Base-by-base conservation (phyloP, 2,113 vertebrate genomes). In the Tyto alba region DNA sequence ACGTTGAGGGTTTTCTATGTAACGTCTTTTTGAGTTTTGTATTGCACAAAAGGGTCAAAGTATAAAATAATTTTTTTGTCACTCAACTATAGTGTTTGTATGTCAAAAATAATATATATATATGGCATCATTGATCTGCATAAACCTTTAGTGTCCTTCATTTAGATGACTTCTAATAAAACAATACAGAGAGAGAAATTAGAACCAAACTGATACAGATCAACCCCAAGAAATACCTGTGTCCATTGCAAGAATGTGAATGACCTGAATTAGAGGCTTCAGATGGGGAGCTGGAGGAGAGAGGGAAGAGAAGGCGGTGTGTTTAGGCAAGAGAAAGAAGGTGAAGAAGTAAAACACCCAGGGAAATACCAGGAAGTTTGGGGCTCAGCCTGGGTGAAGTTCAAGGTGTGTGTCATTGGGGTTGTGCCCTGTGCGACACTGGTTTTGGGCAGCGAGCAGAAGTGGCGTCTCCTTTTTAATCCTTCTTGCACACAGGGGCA, bases 341-440 rank as follows among this genome's bases (percentile, higher is more conserved):
- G 30, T 26, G 29, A 71, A 12, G 60, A 72, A 62, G 19, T 83
- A 53, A 50, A 93, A 29, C 30, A 59, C 17, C 8, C 19, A 32
- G 73, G 66, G 19, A 60, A 30, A 83, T 27, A 34, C 20, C 27
- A 56, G 74, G 56, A 94, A 82, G 53, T 87, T 10, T 75, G 62
- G 16, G 27, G 16, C 66, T 75, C 26, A 74, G 40, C 34, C 56
- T 68, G 40, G 64, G 18, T 2, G 13, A 62, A 84, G 52, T 89
- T 87, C 47, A 63, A 87, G 89, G 89, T 72, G 53, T 96, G 91
- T 92, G 93, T 91, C 91, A 68, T 16, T 94, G 88, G 63, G 91
- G 26, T 4, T 41, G 50, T 77, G 89, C 77, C 64, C 64, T 34
- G 40, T 43, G 69, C 73, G 73, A 43, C 17, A 18, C 75, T 45